Evolutionary conservation across 2,888 invertebrate genomes (phyloP).

Genomic region (Protonemura montana): DNA sequence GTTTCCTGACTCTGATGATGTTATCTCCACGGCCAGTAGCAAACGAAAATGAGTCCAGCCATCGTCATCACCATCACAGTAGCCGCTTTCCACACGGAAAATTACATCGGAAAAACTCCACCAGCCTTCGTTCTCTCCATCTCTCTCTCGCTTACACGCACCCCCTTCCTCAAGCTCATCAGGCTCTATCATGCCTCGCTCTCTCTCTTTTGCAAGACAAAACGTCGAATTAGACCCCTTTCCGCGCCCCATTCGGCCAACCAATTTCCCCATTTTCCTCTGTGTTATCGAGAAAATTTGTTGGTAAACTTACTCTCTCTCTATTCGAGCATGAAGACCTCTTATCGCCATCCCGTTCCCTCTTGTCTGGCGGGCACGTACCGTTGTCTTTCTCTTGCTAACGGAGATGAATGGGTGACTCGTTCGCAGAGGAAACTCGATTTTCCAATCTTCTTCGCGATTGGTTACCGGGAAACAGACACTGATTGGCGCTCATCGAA

Average conservation of each 20-base stretch:
- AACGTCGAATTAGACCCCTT: background rate
- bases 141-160: slow-evolving; percentile 18
- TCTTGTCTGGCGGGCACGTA: background rate
- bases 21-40: slow-evolving; percentile 30
- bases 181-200: background rate
- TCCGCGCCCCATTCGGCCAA: background rate
- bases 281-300: slow-evolving; percentile 12
- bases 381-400: background rate
- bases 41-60: slow-evolving; percentile 23
- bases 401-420: background rate
- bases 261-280: slow-evolving; percentile 12
- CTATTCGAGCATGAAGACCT: background rate
- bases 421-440: slow-evolving; percentile 25
- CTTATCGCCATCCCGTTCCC: background rate
- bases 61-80: slow-evolving; percentile 43
- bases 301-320: slow-evolving; percentile 14
- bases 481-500: slow-evolving; percentile 49
- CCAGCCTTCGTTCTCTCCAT: slow-evolving; percentile 1
- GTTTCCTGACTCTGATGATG: background rate
- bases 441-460: slow-evolving; percentile 40
- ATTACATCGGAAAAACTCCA: slow-evolving; percentile 44
- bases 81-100: slow-evolving; percentile 47
- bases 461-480: slow-evolving; percentile 41
- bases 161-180: background rate
- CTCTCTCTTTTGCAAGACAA: background rate